Evolutionary conservation across 2,113 vertebrate species (phyloP), one percentile per base, ranked within the genome.

Genomic region (Elanoides forficatus): DNA sequence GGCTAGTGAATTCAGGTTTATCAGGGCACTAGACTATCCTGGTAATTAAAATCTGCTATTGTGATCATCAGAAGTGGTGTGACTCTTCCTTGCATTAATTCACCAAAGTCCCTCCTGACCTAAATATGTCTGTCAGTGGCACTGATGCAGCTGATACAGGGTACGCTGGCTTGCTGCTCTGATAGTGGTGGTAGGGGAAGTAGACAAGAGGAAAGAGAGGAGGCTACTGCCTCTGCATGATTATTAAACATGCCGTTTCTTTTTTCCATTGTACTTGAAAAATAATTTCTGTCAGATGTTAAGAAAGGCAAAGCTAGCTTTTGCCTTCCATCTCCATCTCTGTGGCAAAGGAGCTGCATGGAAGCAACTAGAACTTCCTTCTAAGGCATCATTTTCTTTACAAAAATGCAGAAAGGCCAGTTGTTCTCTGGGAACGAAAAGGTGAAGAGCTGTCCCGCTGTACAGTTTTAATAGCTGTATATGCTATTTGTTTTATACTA

Each of bases 1-100:
- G 66, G 91, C 84, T 96, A 81, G 62, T 36, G 83, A 87, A 91
- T 95, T 91, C 89, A 90, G 84, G 71, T 88, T 87, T 90, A 73
- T 58, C 74, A 63, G 50, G 86, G 84, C 81, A 85, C 29, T 34
- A 55, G 62, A 47, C 58, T 91, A 75, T 63, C 20, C 66, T 73
- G 62, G 91, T 82, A 90, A 94, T 95, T 91, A 65, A 81, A 88
- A 94, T 82, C 83, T 86, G 63, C 52, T 94, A 6, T 55, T 93
- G 75, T 81, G 81, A 88, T 86, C 9, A 81, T 88, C 50, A 84
- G 38, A 36, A 86, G 74, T 10, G 38, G 60, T 68, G 63, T 60
- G 68, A 73, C 45, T 67, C 27, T 18, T 91, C 11, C 58, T 47
- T 30, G 25, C 81, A 36, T 88, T 76, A 67, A 75, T 70, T 65